Evolutionary conservation across 2,797 vertebrate genomes (phyloP).

Genomic region (Microctenopoma stevenorrisi): DNA sequence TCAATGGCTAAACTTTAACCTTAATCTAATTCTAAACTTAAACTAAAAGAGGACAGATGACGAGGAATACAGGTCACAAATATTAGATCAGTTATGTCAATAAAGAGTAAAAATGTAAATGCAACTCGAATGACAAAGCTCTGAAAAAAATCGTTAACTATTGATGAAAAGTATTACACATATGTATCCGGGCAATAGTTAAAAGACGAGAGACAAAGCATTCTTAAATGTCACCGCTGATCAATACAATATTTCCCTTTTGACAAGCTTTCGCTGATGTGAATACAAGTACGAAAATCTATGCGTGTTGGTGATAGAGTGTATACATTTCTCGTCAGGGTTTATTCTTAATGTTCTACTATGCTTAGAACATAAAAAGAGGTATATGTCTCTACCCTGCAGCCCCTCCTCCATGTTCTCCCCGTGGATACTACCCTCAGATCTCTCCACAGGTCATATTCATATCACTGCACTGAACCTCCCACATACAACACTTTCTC

Average conservation of each 20-base stretch:
- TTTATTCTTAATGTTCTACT: neutral
- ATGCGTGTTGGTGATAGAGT: neutral
- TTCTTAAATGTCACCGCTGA: conserved; percentile 15
- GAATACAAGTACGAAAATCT: neutral
- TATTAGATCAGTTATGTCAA: neutral
- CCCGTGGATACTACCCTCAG: conserved; percentile 25
- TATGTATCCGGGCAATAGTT: conserved; percentile 4
- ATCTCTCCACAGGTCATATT: conserved; percentile 35
- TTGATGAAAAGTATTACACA: conserved; percentile 16
- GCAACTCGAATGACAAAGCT: neutral
- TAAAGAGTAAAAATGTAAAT: neutral
- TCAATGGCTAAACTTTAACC: neutral
- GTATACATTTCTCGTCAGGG: neutral
- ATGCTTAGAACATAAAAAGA: neutral
- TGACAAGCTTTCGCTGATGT: conserved; percentile 6
- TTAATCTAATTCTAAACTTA: neutral
- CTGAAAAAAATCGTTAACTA: neutral
- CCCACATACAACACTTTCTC: conserved; percentile 33
- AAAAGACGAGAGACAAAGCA: conserved; percentile 2
- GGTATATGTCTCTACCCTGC: neutral
- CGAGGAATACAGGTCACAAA: neutral
- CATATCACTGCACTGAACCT: conserved; percentile 34
- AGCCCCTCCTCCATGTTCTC: neutral
- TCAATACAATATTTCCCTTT: conserved; percentile 14
- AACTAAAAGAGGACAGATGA: too few species aligned